Conservation (phyloP, 2,888 invertebrate genomes). For the Oxytorus armatus region DNA sequence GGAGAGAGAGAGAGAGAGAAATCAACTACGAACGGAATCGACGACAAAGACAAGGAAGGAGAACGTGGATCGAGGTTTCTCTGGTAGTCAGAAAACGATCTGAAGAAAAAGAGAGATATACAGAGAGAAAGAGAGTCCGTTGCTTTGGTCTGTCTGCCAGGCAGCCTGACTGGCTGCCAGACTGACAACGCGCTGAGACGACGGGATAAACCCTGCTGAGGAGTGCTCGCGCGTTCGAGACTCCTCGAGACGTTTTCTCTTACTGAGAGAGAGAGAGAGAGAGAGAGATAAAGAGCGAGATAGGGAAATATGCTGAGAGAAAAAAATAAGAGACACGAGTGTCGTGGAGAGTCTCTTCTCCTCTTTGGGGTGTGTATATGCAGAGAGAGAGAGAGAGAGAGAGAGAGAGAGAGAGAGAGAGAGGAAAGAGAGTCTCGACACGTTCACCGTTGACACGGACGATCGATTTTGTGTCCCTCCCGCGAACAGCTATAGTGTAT, state of each 20-base stretch:
- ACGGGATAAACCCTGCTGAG: conserved; percentile 68
- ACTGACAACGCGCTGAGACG: conserved; percentile 69
- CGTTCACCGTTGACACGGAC: conserved; percentile 67
- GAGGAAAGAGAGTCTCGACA: conserved; percentile 62
- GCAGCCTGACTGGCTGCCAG: conserved; percentile 65
- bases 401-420: conserved; percentile 9
- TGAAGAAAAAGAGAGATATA: conserved; percentile 28
- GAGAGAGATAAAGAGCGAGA: conserved; percentile 14
- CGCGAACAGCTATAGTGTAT: conserved; percentile 51
- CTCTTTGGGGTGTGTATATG: conserved; percentile 33
- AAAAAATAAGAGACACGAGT: conserved; percentile 50
- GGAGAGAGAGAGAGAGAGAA: conserved; percentile 34
- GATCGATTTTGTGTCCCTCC: conserved; percentile 66
- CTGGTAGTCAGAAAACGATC: conserved; percentile 57
- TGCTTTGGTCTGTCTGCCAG: conserved; percentile 66
- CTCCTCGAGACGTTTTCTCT: conserved; percentile 63
- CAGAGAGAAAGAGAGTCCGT: conserved; percentile 54
- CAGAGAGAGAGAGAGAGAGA: conserved; percentile 7
- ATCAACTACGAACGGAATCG: conserved; percentile 39
- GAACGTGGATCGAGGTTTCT: conserved; percentile 37
- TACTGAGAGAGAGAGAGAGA: conserved; percentile 39
- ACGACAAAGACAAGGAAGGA: conserved; percentile 47
- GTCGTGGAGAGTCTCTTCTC: conserved; percentile 57
- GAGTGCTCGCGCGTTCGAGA: conserved; percentile 59
- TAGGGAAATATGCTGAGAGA: conserved; percentile 23